Evolutionary conservation across 2,113 vertebrate species (phyloP).

Genomic region (Acrocephalus arundinaceus): DNA sequence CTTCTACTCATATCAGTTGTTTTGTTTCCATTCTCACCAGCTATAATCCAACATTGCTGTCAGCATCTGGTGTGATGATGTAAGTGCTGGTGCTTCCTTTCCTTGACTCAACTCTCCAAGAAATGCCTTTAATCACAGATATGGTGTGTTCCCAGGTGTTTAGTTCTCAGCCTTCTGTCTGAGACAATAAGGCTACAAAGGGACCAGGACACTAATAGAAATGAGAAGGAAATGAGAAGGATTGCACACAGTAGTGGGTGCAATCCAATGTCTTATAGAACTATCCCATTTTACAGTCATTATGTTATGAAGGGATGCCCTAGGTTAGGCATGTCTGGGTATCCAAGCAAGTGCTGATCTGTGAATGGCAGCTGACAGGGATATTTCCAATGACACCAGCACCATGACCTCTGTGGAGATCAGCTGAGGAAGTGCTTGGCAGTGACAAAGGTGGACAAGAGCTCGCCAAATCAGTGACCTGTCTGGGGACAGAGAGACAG

Average conservation of each 20-base stretch:
- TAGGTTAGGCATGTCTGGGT: neutral
- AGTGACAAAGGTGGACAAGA: neutral
- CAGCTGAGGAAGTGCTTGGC: neutral
- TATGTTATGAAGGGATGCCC: neutral
- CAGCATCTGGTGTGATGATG: neutral
- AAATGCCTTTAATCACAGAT: neutral
- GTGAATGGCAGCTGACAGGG: fast-evolving
- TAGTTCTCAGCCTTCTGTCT: neutral
- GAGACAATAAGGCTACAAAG: neutral
- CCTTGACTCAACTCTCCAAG: neutral
- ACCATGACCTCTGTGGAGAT: fast-evolving
- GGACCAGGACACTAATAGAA: fast-evolving
- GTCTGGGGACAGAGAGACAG: neutral
- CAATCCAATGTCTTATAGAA: fast-evolving
- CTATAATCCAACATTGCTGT: neutral
- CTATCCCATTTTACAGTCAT: fast-evolving
- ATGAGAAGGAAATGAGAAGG: neutral
- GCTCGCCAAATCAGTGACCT: fast-evolving
- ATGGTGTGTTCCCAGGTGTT: fast-evolving
- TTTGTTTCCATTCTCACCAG: neutral
- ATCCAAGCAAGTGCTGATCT: no score
- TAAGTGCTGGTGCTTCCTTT: neutral
- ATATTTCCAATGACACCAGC: fast-evolving
- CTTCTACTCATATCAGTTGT: neutral
- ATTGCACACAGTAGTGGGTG: neutral